Percentiles rank a stretch among this genome's conserved stretches.
Evolutionary conservation across 2,888 invertebrate genomes (phyloP).

Genomic region (Branchellion lobata): DNA sequence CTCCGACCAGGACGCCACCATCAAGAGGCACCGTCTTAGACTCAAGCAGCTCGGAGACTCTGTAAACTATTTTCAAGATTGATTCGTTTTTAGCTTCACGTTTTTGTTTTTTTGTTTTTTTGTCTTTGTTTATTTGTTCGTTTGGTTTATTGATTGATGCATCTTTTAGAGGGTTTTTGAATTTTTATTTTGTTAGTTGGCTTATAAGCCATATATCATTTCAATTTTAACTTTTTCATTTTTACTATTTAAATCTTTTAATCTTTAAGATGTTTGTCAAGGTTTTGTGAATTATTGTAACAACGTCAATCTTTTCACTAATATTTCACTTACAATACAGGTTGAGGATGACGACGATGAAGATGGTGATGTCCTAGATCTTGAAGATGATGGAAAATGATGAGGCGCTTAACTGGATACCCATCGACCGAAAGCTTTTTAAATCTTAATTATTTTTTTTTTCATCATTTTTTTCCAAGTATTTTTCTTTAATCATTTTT

Average conservation of each 20-base stretch:
- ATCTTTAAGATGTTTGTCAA: too few species aligned
- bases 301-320: background rate
- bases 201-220: too few species aligned
- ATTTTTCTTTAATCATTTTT: too few species aligned
- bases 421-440: background rate
- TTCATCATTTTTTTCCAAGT: too few species aligned
- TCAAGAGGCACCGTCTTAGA: slow-evolving; percentile 69
- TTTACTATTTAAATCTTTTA: too few species aligned
- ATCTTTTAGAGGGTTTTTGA: too few species aligned
- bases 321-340: slow-evolving; percentile 3
- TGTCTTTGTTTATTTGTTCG: slow-evolving; percentile 12
- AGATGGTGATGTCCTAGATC: slow-evolving; percentile 47
- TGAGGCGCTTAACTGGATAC: background rate
- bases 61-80: slow-evolving; percentile 52
- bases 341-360: slow-evolving; percentile 49
- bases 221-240: too few species aligned
- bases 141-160: background rate
- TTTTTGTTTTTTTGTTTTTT: background rate
- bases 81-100: background rate
- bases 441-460: background rate
- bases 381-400: slow-evolving; percentile 36
- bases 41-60: slow-evolving; percentile 62
- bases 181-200: too few species aligned
- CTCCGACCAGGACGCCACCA: slow-evolving; percentile 80
- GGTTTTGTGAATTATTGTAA: too few species aligned